Percentiles rank a stretch among this genome's conserved stretches.
Evolutionary conservation across 2,797 vertebrate species (phyloP).

Genomic region (Yasuhikotakia modesta): DNA sequence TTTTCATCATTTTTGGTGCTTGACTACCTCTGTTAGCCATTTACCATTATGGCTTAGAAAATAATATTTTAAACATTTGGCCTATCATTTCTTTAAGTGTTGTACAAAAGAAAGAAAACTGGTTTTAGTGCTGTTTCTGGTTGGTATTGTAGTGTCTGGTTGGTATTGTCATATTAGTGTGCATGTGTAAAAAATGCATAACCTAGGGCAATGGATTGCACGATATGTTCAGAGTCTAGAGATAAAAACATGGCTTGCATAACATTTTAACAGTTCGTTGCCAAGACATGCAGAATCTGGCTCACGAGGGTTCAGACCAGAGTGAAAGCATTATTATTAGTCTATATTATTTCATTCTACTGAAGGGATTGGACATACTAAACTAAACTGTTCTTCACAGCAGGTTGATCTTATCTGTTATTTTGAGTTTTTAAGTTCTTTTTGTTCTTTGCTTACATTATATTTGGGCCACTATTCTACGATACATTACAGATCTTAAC

Average conservation of each 20-base stretch:
- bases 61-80: no score
- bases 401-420: background rate
- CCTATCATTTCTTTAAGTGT: no score
- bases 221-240: constrained; percentile 51
- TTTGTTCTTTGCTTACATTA: background rate
- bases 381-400: background rate
- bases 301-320: constrained; percentile 18
- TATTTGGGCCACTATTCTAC: background rate
- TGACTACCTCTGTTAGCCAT: no score
- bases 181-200: background rate
- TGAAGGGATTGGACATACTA: background rate
- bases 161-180: background rate
- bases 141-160: background rate
- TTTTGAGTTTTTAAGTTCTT: no score
- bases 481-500: background rate
- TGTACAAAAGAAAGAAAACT: no score
- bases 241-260: constrained; percentile 53
- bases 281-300: constrained; percentile 63
- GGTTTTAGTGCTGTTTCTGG: background rate
- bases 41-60: no score
- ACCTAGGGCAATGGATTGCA: constrained; percentile 57
- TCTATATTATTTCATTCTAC: background rate
- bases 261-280: constrained; percentile 58
- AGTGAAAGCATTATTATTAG: background rate
- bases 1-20: no score